A percentile compares a stretch with the other conserved stretches of the same genome.
Conservation (phyloP, 2,797 vertebrate genomes). For the Dromococcyx pavoninus region DNA sequence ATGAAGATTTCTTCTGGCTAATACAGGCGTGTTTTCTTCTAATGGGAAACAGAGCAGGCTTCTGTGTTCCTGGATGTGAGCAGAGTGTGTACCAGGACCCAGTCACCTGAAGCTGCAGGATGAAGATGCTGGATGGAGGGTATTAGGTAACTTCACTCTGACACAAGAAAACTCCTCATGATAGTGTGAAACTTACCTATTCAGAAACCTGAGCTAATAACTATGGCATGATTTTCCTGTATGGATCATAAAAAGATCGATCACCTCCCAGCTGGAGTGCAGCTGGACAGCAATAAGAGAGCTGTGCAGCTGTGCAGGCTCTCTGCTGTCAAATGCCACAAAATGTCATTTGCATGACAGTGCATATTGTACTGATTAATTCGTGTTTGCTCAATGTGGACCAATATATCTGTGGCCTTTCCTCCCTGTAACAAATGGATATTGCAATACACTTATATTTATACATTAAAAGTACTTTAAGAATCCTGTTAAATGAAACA, state of each 20-base stretch:
- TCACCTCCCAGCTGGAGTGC: background rate
- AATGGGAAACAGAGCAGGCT: background rate
- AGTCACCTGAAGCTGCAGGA: background rate
- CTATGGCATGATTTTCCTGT: background rate
- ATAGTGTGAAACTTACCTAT: background rate
- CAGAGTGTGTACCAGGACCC: background rate
- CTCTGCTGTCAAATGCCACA: background rate
- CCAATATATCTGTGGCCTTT: background rate
- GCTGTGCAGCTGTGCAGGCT: background rate
- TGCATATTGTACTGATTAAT: background rate
- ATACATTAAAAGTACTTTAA: background rate
- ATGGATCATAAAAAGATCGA: background rate
- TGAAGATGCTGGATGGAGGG: background rate
- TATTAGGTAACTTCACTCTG: background rate
- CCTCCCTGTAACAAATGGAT: background rate
- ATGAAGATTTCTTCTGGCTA: background rate
- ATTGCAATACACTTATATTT: background rate
- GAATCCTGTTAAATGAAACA: background rate
- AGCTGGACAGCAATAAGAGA: background rate
- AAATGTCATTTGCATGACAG: background rate
- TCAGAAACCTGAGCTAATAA: background rate
- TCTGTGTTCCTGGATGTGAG: background rate
- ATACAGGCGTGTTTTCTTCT: background rate
- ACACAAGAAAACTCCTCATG: background rate
- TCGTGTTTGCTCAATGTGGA: background rate